Conservation (phyloP, 2,113 vertebrate genomes). For the Ameiurus melas region DNA sequence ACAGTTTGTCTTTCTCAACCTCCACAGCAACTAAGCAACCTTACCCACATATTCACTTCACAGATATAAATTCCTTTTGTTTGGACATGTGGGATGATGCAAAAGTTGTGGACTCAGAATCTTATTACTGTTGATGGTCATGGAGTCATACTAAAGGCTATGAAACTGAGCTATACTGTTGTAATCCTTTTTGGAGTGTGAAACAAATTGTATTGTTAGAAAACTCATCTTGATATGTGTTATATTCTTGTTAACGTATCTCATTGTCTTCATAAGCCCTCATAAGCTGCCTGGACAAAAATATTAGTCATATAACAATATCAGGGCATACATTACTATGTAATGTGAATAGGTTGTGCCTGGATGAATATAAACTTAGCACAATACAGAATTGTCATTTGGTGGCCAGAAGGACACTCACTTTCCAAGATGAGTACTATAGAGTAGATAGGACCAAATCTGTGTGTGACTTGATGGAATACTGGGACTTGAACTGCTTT, state of each 20-base stretch:
- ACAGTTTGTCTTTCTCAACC: not conserved
- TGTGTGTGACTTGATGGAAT: not conserved
- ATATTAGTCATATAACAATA: not conserved
- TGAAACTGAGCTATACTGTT: not conserved
- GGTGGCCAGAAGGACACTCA: too few relatives aligned
- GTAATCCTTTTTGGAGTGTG: not conserved
- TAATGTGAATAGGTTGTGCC: not conserved
- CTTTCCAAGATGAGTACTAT: not conserved
- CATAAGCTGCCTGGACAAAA: not conserved
- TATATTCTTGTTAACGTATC: not conserved
- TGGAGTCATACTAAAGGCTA: not conserved
- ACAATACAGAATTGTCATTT: not conserved
- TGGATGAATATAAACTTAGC: not conserved
- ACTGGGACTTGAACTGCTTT: not conserved
- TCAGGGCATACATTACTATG: not conserved
- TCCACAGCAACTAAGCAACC: constrained; percentile 31
- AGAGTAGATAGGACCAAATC: not conserved
- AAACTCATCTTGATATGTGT: not conserved
- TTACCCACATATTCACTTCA: not conserved
- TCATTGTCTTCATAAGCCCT: too few relatives aligned
- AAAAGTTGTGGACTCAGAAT: not conserved
- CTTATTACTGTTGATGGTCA: constrained; percentile 10
- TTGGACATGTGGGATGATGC: not conserved
- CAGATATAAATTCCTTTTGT: not conserved
- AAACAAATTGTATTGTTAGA: not conserved